phyloP scores from a whole-genome alignment of 2,888 invertebrate genomes.

The Cremastobaeus sp. region DNA sequence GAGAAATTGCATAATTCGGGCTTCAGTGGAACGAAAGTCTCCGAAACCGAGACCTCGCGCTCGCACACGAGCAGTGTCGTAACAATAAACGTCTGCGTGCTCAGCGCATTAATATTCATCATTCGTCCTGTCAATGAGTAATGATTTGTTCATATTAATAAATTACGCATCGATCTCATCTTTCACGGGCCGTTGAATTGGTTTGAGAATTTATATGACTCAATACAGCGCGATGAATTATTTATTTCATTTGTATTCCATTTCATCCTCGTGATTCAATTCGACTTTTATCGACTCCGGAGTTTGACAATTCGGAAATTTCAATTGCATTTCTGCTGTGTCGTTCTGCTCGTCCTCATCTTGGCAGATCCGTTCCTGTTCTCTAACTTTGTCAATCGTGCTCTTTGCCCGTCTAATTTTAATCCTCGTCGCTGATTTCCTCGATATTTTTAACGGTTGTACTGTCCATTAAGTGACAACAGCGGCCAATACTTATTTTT shows the following conservation, averaged over 20 bases:
- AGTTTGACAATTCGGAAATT: too few relatives aligned
- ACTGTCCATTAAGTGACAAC: too few relatives aligned
- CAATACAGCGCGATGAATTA: slow-evolving; percentile 1
- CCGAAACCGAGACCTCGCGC: too few relatives aligned
- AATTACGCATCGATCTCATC: slow-evolving; percentile 54
- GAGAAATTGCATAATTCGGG: slow-evolving; percentile 13
- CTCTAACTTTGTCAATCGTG: too few relatives aligned
- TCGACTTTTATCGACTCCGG: background rate
- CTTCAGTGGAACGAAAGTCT: too few relatives aligned
- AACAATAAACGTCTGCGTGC: slow-evolving; percentile 17
- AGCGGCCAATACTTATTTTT: too few relatives aligned
- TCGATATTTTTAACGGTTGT: too few relatives aligned
- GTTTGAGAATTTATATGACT: slow-evolving; percentile 5
- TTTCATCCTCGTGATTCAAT: background rate
- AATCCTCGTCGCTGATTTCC: too few relatives aligned
- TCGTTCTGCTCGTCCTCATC: too few relatives aligned
- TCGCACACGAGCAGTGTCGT: background rate
- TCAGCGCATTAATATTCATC: slow-evolving; percentile 32
- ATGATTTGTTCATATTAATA: slow-evolving; percentile 54
- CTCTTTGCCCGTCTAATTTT: too few relatives aligned
- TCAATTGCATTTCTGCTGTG: too few relatives aligned
- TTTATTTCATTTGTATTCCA: slow-evolving; percentile 20
- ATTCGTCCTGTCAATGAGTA: slow-evolving; percentile 34
- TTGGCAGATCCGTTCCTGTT: too few relatives aligned
- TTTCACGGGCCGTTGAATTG: slow-evolving; percentile 8